phyloP scores from a whole-genome alignment of 1,140 invertebrate genomes.

The Tetramorium parvispinum region DNA sequence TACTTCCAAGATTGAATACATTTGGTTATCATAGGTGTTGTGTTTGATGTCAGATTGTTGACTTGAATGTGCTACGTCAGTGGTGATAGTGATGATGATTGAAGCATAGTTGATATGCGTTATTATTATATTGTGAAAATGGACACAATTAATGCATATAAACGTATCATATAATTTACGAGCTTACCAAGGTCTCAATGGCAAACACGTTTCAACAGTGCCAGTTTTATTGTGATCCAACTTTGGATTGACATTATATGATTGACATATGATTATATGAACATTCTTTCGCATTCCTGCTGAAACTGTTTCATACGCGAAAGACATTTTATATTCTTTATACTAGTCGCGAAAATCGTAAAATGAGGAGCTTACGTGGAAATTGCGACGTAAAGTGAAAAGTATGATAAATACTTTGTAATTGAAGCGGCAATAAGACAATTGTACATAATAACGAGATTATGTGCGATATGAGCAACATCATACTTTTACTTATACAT shows the following conservation, averaged over 20 bases:
- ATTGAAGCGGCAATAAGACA: slow-evolving; percentile 16
- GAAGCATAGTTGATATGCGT: slow-evolving; percentile 8
- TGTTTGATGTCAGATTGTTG: not conserved
- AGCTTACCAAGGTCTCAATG: slow-evolving; percentile 13
- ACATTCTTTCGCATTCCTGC: slow-evolving; percentile 27
- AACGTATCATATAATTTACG: slow-evolving; percentile 32
- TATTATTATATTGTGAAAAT: not conserved
- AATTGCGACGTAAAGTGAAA: slow-evolving; percentile 19
- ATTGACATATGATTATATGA: slow-evolving; percentile 18
- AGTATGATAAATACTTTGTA: slow-evolving; percentile 11
- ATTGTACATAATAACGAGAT: slow-evolving; percentile 43
- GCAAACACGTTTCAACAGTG: slow-evolving; percentile 28
- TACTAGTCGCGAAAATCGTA: slow-evolving; percentile 12
- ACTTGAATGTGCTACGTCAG: not conserved
- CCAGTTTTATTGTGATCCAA: slow-evolving; percentile 56
- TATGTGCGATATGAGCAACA: slow-evolving; percentile 6
- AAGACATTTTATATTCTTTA: slow-evolving; percentile 8
- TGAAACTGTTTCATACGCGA: not conserved
- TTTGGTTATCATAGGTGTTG: not conserved
- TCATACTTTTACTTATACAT: slow-evolving; percentile 26
- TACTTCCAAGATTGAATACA: not conserved
- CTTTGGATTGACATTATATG: slow-evolving; percentile 28
- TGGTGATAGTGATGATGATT: not conserved
- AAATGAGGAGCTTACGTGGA: not conserved
- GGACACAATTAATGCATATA: slow-evolving; percentile 22